These are phyloP conservation scores for Chloroclysta siterata DNA, from an alignment of 2,888 invertebrate species.

Conservation along the genomic window DNA sequence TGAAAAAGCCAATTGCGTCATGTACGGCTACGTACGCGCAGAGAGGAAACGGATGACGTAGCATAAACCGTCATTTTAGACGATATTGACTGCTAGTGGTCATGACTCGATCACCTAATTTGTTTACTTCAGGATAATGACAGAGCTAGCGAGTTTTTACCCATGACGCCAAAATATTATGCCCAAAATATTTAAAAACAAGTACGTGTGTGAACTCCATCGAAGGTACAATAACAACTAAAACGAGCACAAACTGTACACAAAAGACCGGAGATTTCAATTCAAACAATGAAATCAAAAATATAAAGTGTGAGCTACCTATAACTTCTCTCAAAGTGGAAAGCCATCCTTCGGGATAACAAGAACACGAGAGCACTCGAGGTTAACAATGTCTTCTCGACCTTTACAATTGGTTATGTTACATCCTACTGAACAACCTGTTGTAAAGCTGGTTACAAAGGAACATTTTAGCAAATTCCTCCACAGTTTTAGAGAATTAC, in stretches of 20 bases:
- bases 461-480: slow-evolving; percentile 19
- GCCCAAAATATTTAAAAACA: slow-evolving; percentile 36
- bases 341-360: slow-evolving; percentile 49
- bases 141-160: slow-evolving; percentile 46
- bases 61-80: slow-evolving; percentile 74
- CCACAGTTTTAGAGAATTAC: slow-evolving; percentile 19
- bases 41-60: slow-evolving; percentile 81
- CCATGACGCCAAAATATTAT: slow-evolving; percentile 20
- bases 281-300: slow-evolving; percentile 25
- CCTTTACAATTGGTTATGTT: slow-evolving; percentile 52
- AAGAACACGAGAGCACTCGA: slow-evolving; percentile 54
- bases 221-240: slow-evolving; percentile 19
- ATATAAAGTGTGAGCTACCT: slow-evolving; percentile 20
- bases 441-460: slow-evolving; percentile 25
- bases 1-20: slow-evolving; percentile 85
- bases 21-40: slow-evolving; percentile 80
- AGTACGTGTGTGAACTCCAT: slow-evolving; percentile 21
- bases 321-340: slow-evolving; percentile 37
- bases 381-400: slow-evolving; percentile 55
- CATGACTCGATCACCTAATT: slow-evolving; percentile 66
- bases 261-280: slow-evolving; percentile 6
- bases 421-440: slow-evolving; percentile 38
- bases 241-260: slow-evolving; percentile 16
- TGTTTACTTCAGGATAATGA: slow-evolving; percentile 54
- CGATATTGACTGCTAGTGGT: slow-evolving; percentile 61